These are phyloP conservation scores for Harpalus rubripes DNA, from an alignment of 2,888 invertebrate species.

Conservation along the genomic window DNA sequence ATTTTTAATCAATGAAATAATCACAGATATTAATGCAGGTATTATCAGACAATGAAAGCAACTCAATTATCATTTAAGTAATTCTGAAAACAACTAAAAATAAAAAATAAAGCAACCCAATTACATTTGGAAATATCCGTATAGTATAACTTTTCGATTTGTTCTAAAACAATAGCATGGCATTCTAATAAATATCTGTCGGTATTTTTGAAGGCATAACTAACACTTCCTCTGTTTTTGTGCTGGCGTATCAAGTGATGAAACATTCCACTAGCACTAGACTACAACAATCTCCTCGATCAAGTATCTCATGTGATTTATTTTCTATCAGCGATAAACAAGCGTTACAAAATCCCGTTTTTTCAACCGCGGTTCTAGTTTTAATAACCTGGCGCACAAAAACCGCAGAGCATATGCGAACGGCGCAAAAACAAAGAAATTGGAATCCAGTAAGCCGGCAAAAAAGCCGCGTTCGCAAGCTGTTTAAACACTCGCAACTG, in stretches of 20 bases:
- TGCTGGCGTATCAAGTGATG: background rate
- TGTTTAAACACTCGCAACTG: constrained; percentile 58
- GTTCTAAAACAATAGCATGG: background rate
- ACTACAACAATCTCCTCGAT: background rate
- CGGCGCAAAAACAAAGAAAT: constrained; percentile 52
- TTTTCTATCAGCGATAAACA: constrained; percentile 46
- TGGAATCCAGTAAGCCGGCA: constrained; percentile 25
- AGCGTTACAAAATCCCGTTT: constrained; percentile 35
- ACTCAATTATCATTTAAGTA: too few relatives aligned
- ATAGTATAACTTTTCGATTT: too few relatives aligned
- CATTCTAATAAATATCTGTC: background rate
- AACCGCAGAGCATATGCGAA: constrained; percentile 49
- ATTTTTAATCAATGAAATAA: too few relatives aligned
- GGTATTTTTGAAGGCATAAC: background rate
- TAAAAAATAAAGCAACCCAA: too few relatives aligned
- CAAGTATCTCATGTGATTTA: constrained; percentile 8
- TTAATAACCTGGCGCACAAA: constrained; percentile 41
- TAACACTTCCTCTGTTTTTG: constrained; percentile 4
- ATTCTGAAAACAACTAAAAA: too few relatives aligned
- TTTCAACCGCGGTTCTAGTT: constrained; percentile 31
- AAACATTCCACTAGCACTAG: background rate
- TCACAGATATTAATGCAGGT: too few relatives aligned
- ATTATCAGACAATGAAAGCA: too few relatives aligned
- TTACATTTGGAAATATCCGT: too few relatives aligned
- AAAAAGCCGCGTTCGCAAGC: constrained; percentile 62